Evolutionary conservation across 2,888 invertebrate genomes (phyloP).

Genomic region (Latrodectus hesperus): DNA sequence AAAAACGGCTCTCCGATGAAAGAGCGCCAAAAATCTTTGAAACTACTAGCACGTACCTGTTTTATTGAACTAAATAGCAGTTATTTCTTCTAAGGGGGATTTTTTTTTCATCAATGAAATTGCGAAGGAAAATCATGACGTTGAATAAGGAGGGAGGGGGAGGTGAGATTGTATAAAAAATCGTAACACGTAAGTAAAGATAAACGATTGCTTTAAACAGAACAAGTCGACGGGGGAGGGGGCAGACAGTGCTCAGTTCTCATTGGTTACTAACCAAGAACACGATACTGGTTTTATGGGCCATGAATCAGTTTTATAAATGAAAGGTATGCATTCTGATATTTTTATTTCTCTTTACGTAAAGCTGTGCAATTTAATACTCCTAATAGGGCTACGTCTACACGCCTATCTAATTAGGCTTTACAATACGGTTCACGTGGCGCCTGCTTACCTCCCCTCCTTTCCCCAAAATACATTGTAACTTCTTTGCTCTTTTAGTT

Average conservation of each 20-base stretch:
- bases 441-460: constrained; percentile 33
- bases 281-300: constrained; percentile 44
- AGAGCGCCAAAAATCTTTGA: too few relatives aligned
- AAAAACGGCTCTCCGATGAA: too few relatives aligned
- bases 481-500: too few relatives aligned
- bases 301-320: constrained; percentile 65
- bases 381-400: constrained; percentile 43
- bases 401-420: constrained; percentile 63
- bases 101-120: constrained; percentile 26
- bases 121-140: background rate
- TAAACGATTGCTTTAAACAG: background rate
- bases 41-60: too few relatives aligned
- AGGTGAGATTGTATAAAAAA: background rate
- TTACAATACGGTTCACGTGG: constrained; percentile 56
- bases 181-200: constrained; percentile 10
- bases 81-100: background rate
- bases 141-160: too few relatives aligned
- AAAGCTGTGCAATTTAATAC: constrained; percentile 61
- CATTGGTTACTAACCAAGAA: constrained; percentile 18
- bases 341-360: constrained; percentile 22
- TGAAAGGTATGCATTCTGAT: constrained; percentile 43
- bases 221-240: background rate
- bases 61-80: too few relatives aligned
- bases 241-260: background rate
- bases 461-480: background rate